Percentiles rank a stretch among this genome's conserved stretches.
Evolutionary conservation across 2,113 vertebrate genomes (phyloP).

Genomic region (Plecotus auritus): DNA sequence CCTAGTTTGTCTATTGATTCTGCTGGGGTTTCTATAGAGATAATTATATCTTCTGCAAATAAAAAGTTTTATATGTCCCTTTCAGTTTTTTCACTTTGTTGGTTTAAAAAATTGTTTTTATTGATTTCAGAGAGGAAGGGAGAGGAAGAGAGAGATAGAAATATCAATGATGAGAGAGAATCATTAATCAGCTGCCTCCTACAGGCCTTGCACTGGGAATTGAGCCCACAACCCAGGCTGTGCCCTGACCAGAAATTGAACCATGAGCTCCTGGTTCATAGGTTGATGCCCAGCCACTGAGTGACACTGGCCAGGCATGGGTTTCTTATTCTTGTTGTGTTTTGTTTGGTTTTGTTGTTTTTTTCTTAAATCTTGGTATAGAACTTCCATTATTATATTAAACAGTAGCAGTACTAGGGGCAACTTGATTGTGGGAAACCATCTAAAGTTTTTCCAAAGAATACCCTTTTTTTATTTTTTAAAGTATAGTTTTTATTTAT

Average conservation of each 20-base stretch:
- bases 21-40: slow-evolving; percentile 6
- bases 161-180: too few species aligned
- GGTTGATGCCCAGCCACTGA: too few species aligned
- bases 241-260: too few species aligned
- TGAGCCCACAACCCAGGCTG: too few species aligned
- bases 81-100: neutral
- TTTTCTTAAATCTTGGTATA: neutral
- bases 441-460: neutral
- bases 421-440: neutral
- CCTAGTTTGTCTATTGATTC: neutral
- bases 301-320: too few species aligned
- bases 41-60: slow-evolving; percentile 30
- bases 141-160: too few species aligned
- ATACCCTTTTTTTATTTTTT: neutral
- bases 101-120: neutral
- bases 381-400: neutral
- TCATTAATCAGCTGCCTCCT: too few species aligned
- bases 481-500: too few species aligned
- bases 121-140: too few species aligned
- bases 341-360: neutral
- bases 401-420: neutral
- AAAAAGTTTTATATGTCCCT: neutral
- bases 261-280: too few species aligned
- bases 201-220: too few species aligned
- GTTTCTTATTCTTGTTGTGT: neutral